A percentile compares a stretch with the other conserved stretches of the same genome.
Conservation (phyloP, 2,888 invertebrate genomes). For the Netelia fuscicornis region DNA sequence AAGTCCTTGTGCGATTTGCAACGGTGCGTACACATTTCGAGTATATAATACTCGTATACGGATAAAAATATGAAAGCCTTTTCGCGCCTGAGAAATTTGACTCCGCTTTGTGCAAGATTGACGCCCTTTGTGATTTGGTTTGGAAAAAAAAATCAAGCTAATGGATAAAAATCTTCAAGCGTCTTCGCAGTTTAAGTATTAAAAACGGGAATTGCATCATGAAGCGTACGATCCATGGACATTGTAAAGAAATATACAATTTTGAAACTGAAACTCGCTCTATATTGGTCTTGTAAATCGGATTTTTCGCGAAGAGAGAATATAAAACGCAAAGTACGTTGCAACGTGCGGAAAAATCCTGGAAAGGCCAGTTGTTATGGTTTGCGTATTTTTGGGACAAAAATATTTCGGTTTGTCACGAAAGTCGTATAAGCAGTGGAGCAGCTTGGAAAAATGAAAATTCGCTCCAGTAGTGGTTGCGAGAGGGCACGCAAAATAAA, state of each 20-base stretch:
- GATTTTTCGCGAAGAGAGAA: slow-evolving; percentile 48
- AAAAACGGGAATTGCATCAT: background rate
- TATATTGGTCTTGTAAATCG: slow-evolving; percentile 23
- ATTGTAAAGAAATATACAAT: slow-evolving; percentile 53
- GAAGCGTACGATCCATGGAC: background rate
- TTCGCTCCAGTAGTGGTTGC: slow-evolving; percentile 60
- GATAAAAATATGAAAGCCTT: slow-evolving; percentile 15
- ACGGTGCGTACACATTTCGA: background rate
- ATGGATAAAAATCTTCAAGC: background rate
- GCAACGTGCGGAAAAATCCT: background rate
- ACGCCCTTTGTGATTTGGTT: background rate
- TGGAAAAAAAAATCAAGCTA: background rate
- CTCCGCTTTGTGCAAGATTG: slow-evolving; percentile 5
- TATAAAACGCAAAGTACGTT: background rate
- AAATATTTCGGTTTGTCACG: slow-evolving; percentile 17
- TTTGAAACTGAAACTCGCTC: slow-evolving; percentile 31
- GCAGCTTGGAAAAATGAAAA: slow-evolving; percentile 58
- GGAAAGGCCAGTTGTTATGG: slow-evolving; percentile 37
- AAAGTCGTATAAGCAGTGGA: slow-evolving; percentile 2
- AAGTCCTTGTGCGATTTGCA: slow-evolving; percentile 26
- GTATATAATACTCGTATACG: slow-evolving; percentile 4
- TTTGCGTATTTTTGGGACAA: slow-evolving; percentile 59
- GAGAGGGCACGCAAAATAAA: slow-evolving; percentile 52
- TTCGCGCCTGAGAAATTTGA: background rate
- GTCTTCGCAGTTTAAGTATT: background rate